Conservation (phyloP, 2,797 vertebrate genomes). For the Cuniculus paca region DNA sequence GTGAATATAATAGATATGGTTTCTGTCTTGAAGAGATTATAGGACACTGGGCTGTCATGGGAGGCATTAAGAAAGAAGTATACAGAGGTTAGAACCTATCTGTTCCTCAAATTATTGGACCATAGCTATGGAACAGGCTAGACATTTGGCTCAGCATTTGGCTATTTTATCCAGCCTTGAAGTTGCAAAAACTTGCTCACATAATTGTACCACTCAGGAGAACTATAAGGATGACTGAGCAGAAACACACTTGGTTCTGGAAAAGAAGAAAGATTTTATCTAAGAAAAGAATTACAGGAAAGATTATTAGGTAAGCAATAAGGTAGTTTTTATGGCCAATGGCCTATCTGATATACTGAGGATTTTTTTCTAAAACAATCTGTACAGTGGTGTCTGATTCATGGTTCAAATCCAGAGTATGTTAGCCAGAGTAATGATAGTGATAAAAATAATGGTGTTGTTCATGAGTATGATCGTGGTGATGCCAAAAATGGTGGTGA, state of each 20-base stretch:
- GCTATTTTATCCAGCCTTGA: neutral
- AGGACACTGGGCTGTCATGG: neutral
- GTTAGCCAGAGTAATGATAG: neutral
- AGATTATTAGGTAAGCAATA: neutral
- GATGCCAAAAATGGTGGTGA: neutral
- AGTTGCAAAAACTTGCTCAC: neutral
- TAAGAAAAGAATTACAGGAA: conserved; percentile 26
- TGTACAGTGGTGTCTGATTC: neutral
- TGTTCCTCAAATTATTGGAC: neutral
- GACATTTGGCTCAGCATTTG: neutral
- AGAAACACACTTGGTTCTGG: conserved; percentile 4
- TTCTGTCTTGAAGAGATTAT: neutral
- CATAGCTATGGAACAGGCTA: neutral
- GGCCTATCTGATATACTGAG: neutral
- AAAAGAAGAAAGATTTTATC: neutral
- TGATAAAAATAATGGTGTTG: neutral
- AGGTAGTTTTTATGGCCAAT: neutral
- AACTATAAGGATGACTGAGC: conserved; percentile 5
- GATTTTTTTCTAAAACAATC: neutral
- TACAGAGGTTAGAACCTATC: neutral
- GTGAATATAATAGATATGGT: neutral
- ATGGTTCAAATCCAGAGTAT: neutral
- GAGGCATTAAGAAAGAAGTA: conserved; percentile 3
- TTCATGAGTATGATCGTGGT: too few species aligned
- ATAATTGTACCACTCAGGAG: neutral